Conservation (phyloP, 2,888 invertebrate species). For the Beris chalybata region DNA sequence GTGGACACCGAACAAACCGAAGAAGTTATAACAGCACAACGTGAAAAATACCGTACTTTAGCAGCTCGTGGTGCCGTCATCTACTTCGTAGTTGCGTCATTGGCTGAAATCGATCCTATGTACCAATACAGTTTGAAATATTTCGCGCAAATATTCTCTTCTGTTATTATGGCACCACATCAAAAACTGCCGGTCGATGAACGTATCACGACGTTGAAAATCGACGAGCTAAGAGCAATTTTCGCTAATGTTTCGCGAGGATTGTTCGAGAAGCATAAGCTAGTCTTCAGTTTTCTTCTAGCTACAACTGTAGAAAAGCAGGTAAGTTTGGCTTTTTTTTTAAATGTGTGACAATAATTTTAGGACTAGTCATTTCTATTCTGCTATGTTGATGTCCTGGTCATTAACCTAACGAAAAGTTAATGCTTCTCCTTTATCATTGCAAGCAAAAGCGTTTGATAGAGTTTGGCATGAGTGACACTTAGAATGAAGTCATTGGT, state of each 20-base stretch:
- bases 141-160: conserved; percentile 77
- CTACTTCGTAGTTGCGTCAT: conserved; percentile 86
- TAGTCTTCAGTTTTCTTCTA: conserved; percentile 84
- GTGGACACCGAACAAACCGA: conserved; percentile 87
- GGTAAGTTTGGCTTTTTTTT: conserved; percentile 21
- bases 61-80: conserved; percentile 86
- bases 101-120: conserved; percentile 93
- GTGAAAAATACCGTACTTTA: conserved; percentile 83
- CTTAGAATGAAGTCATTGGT: too few relatives aligned
- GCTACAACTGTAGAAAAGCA: conserved; percentile 75
- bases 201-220: conserved; percentile 70
- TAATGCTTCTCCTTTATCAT: too few relatives aligned
- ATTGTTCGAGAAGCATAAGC: conserved; percentile 86
- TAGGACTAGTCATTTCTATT: too few relatives aligned
- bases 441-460: too few relatives aligned
- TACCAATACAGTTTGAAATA: conserved; percentile 93
- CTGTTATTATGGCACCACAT: conserved; percentile 77
- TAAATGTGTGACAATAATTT: too few relatives aligned
- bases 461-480: too few relatives aligned
- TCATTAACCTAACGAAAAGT: too few relatives aligned
- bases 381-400: too few relatives aligned
- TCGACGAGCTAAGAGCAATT: conserved; percentile 78
- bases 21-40: conserved; percentile 78
- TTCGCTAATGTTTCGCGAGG: conserved; percentile 89
- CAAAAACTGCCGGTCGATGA: conserved; percentile 66